A percentile compares a stretch with the other conserved stretches of the same genome.
Conservation (phyloP, 1,140 invertebrate genomes). For the Trichomalopsis sarcophagae region DNA sequence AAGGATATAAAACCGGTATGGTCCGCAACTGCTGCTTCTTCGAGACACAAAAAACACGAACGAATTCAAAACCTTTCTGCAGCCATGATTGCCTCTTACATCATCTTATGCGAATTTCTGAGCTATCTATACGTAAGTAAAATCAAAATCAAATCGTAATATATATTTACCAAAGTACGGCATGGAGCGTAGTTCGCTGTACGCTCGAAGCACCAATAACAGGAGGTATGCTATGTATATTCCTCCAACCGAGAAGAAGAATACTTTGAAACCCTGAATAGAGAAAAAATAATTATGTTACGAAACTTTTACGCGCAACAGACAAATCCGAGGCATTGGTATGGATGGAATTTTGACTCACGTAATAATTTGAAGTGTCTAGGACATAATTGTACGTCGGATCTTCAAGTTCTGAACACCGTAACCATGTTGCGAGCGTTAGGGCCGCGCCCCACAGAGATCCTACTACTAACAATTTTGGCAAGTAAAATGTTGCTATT, state of each 20-base stretch:
- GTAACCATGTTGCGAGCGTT: constrained; percentile 91
- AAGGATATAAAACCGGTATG: constrained; percentile 21
- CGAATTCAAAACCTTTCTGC: background rate
- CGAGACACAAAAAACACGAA: background rate
- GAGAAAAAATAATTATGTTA: constrained; percentile 40
- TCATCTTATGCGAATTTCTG: background rate
- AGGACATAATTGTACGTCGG: constrained; percentile 94
- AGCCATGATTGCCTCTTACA: background rate
- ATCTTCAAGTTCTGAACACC: constrained; percentile 91
- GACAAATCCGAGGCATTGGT: background rate
- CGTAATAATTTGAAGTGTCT: constrained; percentile 92
- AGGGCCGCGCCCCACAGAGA: constrained; percentile 91
- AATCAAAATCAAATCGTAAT: background rate
- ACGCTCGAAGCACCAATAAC: constrained; percentile 90
- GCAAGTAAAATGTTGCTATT: constrained; percentile 91
- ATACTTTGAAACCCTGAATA: constrained; percentile 88
- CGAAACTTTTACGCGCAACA: background rate
- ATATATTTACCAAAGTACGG: constrained; percentile 92
- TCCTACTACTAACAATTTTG: constrained; percentile 92
- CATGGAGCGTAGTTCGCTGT: constrained; percentile 96
- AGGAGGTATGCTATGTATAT: constrained; percentile 91
- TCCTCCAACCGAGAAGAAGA: constrained; percentile 90
- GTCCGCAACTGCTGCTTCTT: background rate
- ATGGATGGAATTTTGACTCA: constrained; percentile 72
- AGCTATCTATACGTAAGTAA: background rate